Evolutionary conservation across 2,888 invertebrate genomes (phyloP), one percentile per base, ranked within the genome.

Genomic region (Morpho helenor): DNA sequence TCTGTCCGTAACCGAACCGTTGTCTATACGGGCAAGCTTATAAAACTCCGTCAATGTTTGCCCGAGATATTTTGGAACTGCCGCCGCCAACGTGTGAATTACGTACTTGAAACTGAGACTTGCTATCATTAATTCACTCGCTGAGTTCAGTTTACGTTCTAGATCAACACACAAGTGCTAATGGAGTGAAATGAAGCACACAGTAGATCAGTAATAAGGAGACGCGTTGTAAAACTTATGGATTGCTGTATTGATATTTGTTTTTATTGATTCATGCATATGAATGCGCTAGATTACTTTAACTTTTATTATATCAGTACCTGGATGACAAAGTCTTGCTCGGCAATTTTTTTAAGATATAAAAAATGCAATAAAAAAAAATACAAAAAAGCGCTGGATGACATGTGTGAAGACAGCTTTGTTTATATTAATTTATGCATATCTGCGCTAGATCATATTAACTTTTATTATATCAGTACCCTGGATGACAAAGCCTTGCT

Each of bases 51-150:
- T 23, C 46, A 56, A 49, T 79, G 79, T 79, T 80, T 77, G 74
- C 62, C 65, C 62, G 72, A 67, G 77, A 80, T 87, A 87, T 87
- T 87, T 85, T 78, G 74, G 76, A 84, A 81, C 68, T 54, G 53
- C 53, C 47, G 53, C 52, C 72, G 70, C 70, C 72, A 75, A 74
- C 71, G 75, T 77, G 78, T 75, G 77, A 80, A 78, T 77, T 77
- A 76, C 80, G 78, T 74, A 75, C 74, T 62, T 57, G 60, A 59
- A 68, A 64, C 63, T 56, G 62, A 74, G 73, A 76, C 74, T 72
- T 66, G 74, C 72, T 79, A 73, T 80, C 82, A 81, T 82, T 82
- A 77, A 80, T 79, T 79, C 73, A 72, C 72, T 68, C 72, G 74
- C 16, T 8, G 73, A 71, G 75, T 80, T 76, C 70, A 66, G 75